Base-by-base conservation (phyloP, 2,113 vertebrate genomes). In the Azemiops feae region DNA sequence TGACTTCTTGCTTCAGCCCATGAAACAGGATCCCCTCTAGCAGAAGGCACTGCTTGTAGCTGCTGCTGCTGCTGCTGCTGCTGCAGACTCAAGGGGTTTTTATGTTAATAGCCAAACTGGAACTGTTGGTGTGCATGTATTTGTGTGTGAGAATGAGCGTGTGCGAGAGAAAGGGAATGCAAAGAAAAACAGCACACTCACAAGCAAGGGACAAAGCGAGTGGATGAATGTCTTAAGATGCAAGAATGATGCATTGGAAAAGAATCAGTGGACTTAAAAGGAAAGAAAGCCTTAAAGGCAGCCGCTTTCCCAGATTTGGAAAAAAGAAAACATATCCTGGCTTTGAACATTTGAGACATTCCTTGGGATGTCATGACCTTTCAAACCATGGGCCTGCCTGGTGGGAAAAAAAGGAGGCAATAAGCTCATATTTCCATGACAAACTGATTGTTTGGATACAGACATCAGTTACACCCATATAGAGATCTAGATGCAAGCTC, bases 331-430 rank as follows among this genome's bases (percentile, higher is more conserved):
- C 94, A 85, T 91, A 90, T 93, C n/a, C 92, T 94, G 92, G 58
- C 86, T 94, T 96, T 92, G 60, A 85, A 85, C 47, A 55, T 0
- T 0, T 43, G 16, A 60, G 34, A 52, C 6, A 74, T 93, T 94
- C 91, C 12, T 55, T 86, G 58, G 85, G 69, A 43, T 87, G 90
- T 90, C 94, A 89, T 93, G 30, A 94, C 92, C 85, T 96, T 94
- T 93, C 30, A 90, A 94, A 95, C 95, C 96, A 96, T 97, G 96
- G 96, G 95, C 88, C 45, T 47, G 39, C 34, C 93, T 94, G 90
- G 87, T 92, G 64, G 52, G 60, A 50, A 6, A 50, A 50, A 91
- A 94, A 96, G 94, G 87, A 90, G 91, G 96, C 94, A 93, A 0
- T 64, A 93, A 94, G 87, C 0, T 91, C 0, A 91, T 30, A 50